Evolutionary conservation across 2,888 invertebrate genomes (phyloP), one percentile per base, ranked within the genome.

Genomic region (Cheilosia urbana): DNA sequence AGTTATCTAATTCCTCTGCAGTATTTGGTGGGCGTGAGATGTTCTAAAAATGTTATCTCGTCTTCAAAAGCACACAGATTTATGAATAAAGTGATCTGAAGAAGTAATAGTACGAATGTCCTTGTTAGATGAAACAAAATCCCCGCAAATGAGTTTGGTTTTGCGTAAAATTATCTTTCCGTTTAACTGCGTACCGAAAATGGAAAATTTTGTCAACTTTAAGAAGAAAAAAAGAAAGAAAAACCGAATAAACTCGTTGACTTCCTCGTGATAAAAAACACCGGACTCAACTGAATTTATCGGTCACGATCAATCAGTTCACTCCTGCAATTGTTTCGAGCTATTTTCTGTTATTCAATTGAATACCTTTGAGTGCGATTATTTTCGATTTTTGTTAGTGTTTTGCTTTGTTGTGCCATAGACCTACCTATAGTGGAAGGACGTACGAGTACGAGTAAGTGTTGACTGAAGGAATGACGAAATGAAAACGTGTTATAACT

Each of bases 251-350:
- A 21, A 9, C 47, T 51, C 65, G 79, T 79, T 75, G 85, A 85
- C 85, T 81, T 85, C 85, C 79, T 84, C 79, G 79, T 85, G 76
- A 53, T 47, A 81, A 81, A 81, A 81, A 63, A 71, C 80, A 72
- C 76, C 85, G 81, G 81, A 85, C 85, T 85, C 81, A 85, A 85
- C 85, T 85, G 51, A 85, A 62, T 55, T 57, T 66, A 69, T 66
- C 71, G 60, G 30, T 68, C 45, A 66, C 30, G 55, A 82, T 66
- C 80, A 76, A 80, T 85, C 79, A 45, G 45, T 80, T 85, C 47
- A 71, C 71, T 65, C 66, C 37, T 68, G 66, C 62, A 72, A 72
- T 75, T 75, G 49, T 65, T 7, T 65, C 57, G 57, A 66, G 17
- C 27, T 75, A 40, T 66, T 75, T 75, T 57, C 7, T 60, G 53